phyloP scores from a whole-genome alignment of 2,797 vertebrate genomes.

The Phaenicophaeus curvirostris region DNA sequence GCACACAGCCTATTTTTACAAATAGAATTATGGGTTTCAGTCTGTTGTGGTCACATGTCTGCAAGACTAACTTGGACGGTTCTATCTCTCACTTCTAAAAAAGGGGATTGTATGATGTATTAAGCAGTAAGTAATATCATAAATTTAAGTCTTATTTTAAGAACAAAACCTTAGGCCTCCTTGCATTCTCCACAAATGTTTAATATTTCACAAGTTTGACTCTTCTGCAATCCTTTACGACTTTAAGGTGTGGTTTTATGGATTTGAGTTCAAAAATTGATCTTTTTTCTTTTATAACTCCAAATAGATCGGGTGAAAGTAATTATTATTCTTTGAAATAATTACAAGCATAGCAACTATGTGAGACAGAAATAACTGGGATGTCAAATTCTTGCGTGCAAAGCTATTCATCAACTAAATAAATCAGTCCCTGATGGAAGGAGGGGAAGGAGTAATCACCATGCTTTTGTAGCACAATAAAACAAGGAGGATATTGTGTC shows the following conservation, averaged over 20 bases:
- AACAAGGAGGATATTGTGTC: neutral
- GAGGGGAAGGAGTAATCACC: neutral
- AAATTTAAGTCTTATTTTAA: conserved; percentile 42
- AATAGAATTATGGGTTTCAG: conserved; percentile 8
- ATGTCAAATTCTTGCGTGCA: conserved; percentile 26
- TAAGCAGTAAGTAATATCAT: neutral
- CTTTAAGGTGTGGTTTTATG: conserved; percentile 15
- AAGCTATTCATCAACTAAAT: conserved; percentile 12
- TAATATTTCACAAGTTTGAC: conserved; percentile 19
- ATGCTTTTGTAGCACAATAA: neutral
- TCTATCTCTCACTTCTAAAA: conserved; percentile 27
- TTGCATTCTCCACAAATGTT: neutral
- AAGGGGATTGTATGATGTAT: neutral
- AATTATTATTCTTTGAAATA: conserved; percentile 48
- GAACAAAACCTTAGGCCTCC: neutral
- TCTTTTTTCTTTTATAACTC: neutral
- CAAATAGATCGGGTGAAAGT: conserved; percentile 18
- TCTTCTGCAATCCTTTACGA: neutral
- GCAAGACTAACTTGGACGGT: neutral
- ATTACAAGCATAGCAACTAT: conserved; percentile 20
- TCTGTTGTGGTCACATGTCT: conserved; percentile 49
- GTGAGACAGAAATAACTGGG: conserved; percentile 16
- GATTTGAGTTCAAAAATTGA: neutral
- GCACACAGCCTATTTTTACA: conserved; percentile 23
- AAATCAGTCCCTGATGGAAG: conserved; percentile 20